A percentile compares a stretch with the other conserved stretches of the same genome.
Evolutionary conservation across 1,140 invertebrate genomes (phyloP).

Genomic region (Drosophila pachea): DNA sequence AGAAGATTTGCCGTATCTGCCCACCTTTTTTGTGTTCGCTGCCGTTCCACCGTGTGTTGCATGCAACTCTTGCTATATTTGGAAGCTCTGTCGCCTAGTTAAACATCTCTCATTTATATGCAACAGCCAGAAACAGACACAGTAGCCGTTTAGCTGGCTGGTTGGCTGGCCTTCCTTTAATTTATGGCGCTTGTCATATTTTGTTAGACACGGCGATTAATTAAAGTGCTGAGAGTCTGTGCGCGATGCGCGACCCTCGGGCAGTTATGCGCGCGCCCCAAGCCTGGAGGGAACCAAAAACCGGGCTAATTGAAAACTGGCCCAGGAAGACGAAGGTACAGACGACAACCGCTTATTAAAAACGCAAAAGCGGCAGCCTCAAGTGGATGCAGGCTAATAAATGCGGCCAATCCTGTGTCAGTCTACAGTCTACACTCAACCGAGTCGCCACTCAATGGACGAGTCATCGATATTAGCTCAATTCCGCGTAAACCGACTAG

Average conservation of each 20-base stretch:
- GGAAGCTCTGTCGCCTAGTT: slow-evolving; percentile 69
- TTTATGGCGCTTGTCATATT: slow-evolving; percentile 77
- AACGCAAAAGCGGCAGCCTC: slow-evolving; percentile 53
- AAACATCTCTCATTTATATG: slow-evolving; percentile 77
- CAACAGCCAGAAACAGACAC: slow-evolving; percentile 45
- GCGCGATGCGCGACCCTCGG: too few relatives aligned
- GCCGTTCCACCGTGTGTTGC: slow-evolving; percentile 36
- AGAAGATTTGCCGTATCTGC: background rate
- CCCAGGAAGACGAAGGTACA: slow-evolving; percentile 53
- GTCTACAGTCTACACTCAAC: background rate
- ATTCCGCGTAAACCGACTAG: slow-evolving; percentile 54
- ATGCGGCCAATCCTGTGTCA: slow-evolving; percentile 37
- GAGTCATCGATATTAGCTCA: slow-evolving; percentile 77
- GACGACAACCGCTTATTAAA: slow-evolving; percentile 70
- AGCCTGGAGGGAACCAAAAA: slow-evolving; percentile 26
- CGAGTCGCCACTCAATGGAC: slow-evolving; percentile 66
- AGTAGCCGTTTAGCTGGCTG: slow-evolving; percentile 71
- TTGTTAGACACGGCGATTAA: slow-evolving; percentile 77
- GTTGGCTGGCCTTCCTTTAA: too few relatives aligned
- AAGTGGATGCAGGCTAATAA: slow-evolving; percentile 72
- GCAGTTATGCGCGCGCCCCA: background rate
- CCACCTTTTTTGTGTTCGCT: slow-evolving; percentile 17
- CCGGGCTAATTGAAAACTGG: slow-evolving; percentile 69
- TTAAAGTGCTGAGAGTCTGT: slow-evolving; percentile 58
- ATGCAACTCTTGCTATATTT: slow-evolving; percentile 37